Evolutionary conservation across 2,113 vertebrate species (phyloP), one percentile per base, ranked within the genome.

Genomic region (Pelusios castaneus): DNA sequence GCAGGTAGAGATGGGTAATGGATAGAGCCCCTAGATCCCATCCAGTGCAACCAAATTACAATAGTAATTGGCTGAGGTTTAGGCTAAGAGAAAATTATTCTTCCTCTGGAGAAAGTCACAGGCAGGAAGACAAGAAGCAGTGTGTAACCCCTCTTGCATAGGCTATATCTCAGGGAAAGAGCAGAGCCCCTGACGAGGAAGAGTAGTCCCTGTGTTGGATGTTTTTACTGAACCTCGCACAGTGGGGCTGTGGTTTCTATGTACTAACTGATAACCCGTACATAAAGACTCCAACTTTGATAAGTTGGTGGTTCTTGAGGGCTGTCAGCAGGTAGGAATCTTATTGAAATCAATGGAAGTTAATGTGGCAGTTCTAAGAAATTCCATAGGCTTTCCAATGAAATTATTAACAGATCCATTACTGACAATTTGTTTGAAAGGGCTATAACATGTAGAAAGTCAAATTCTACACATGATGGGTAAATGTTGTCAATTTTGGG

Each of bases 361-460:
- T 54, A 54, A 43, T 5, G 38, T 86, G 82, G 10, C 31, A 60
- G 45, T 54, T n/a, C 6, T 5, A 47, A 60, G 6, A 85, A 24
- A 45, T 63, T 87, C 6, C 31, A 38, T 47, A 60, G 4, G 31
- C 10, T 10, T 56, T 80, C 6, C 6, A 75, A 34, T 10, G 34
- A 2, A 21, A 2, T 19, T 56, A 45, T 63, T 43, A 43, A 75
- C 21, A 21, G 38, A 10, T 3, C 38, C 10, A 75, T 75, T 56
- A 41, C 6, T 27, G 31, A 76, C 4, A 77, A 29, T 60, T 76
- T 82, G 0, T 45, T 43, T 80, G 9, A 29, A 80, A 76, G 43
- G 41, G 1, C 52, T 54, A 6, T 34, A 51, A 41, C 0, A 3
- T 1, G 47, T n/a, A n/a, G 10, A 49, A 3, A 2, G 70, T 25